Evolutionary conservation across 2,113 vertebrate genomes (phyloP).

Genomic region (Gavialis gangeticus): DNA sequence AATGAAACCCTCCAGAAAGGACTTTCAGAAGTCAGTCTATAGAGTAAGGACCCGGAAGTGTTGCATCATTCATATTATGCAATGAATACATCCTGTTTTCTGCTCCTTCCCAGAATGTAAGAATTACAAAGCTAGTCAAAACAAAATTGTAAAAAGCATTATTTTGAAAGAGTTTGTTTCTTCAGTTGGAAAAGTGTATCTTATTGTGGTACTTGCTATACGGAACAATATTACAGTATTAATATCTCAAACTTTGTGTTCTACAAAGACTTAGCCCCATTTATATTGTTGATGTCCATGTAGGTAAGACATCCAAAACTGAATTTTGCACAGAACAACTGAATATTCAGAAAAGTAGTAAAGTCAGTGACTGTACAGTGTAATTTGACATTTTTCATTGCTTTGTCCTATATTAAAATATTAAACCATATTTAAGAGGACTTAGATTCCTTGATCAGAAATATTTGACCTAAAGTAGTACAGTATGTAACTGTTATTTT

Average conservation of each 20-base stretch:
- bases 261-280: neutral
- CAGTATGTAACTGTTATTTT: neutral
- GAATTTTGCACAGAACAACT: neutral
- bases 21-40: constrained; percentile 56
- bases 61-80: constrained; percentile 47
- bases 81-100: constrained; percentile 47
- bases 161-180: constrained; percentile 69
- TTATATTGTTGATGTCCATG: neutral
- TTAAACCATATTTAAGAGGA: neutral
- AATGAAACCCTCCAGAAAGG: constrained; percentile 29
- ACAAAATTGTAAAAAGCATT: constrained; percentile 44
- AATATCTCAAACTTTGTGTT: neutral
- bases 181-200: constrained; percentile 37
- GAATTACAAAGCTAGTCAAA: constrained; percentile 59
- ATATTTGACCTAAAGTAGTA: neutral
- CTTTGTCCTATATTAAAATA: neutral
- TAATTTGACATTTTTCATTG: neutral
- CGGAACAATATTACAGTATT: no score
- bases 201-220: neutral
- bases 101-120: constrained; percentile 42
- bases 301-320: neutral
- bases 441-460: neutral
- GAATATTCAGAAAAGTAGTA: neutral
- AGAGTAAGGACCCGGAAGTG: constrained; percentile 19
- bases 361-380: neutral